A percentile compares a stretch with the other conserved stretches of the same genome.
phyloP scores from a whole-genome alignment of 2,888 invertebrate species.

The Myopa testacea region DNA sequence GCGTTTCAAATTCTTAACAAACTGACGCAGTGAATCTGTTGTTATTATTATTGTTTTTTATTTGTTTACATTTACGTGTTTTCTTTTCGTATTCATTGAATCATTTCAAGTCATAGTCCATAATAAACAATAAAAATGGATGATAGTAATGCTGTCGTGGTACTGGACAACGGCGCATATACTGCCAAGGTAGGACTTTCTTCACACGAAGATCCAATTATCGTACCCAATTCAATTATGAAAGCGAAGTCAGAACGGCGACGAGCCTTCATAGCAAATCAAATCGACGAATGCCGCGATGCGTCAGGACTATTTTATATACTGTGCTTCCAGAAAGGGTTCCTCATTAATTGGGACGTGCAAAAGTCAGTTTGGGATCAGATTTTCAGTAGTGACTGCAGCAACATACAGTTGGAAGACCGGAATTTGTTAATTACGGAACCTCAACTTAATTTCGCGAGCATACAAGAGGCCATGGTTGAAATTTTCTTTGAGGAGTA shows the following conservation, averaged over 20 bases:
- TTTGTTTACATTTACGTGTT: too few species aligned
- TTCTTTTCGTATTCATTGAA: too few species aligned
- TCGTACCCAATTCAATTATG: conserved; percentile 95
- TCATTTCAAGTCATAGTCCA: not conserved
- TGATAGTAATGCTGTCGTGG: conserved; percentile 58
- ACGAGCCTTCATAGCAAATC: conserved; percentile 91
- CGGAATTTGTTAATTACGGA: conserved; percentile 90
- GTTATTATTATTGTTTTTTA: too few species aligned
- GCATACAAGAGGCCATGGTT: conserved; percentile 91
- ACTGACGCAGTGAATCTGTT: too few species aligned
- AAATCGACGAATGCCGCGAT: conserved; percentile 96
- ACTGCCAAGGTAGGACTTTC: conserved; percentile 88
- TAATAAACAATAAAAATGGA: conserved; percentile 45
- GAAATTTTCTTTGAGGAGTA: conserved; percentile 99
- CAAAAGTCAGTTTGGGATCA: conserved; percentile 97
- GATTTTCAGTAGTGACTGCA: conserved; percentile 87
- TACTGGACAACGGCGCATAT: conserved; percentile 91
- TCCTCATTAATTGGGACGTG: conserved; percentile 93
- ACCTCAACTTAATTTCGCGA: conserved; percentile 91
- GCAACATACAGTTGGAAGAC: conserved; percentile 81
- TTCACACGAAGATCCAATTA: conserved; percentile 75
- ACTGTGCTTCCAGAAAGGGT: conserved; percentile 94
- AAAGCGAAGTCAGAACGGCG: conserved; percentile 97
- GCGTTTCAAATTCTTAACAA: too few species aligned
- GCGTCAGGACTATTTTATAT: conserved; percentile 95